A percentile compares a stretch with the other conserved stretches of the same genome.
phyloP scores from a whole-genome alignment of 2,113 vertebrate genomes.

The Oreochromis spilurus region DNA sequence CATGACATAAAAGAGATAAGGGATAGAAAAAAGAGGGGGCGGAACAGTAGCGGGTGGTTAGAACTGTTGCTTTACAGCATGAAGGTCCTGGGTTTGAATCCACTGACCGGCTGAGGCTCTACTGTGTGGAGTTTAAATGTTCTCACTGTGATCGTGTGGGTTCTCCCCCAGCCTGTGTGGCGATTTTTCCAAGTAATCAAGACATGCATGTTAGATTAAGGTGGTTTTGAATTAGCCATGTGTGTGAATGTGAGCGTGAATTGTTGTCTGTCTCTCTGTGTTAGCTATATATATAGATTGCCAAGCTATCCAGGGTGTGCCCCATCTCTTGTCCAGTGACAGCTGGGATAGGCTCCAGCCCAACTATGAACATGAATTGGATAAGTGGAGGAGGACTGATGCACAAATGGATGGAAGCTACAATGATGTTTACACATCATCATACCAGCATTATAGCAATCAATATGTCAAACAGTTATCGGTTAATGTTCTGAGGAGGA shows the following conservation, averaged over 20 bases:
- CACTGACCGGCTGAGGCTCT: neutral
- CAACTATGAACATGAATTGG: neutral
- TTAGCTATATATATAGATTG: neutral
- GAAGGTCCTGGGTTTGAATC: fast-evolving
- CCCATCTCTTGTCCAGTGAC: neutral
- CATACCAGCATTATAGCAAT: neutral
- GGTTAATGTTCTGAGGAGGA: neutral
- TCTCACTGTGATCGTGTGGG: neutral
- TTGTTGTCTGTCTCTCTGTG: neutral
- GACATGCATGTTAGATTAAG: neutral
- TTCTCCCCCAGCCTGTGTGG: neutral
- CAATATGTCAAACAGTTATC: neutral
- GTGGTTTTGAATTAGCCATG: neutral
- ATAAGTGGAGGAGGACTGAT: neutral
- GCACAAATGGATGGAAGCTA: neutral
- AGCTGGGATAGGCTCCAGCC: neutral
- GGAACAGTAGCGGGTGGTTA: neutral
- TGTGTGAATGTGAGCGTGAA: fast-evolving
- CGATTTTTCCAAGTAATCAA: neutral
- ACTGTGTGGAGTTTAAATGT: neutral
- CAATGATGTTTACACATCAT: neutral
- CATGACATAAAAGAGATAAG: neutral
- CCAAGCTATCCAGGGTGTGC: fast-evolving
- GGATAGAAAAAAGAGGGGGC: neutral
- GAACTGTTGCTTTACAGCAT: neutral